These are phyloP conservation scores for Beris chalybata DNA, from an alignment of 2,888 invertebrate genomes.

Conservation along the genomic window DNA sequence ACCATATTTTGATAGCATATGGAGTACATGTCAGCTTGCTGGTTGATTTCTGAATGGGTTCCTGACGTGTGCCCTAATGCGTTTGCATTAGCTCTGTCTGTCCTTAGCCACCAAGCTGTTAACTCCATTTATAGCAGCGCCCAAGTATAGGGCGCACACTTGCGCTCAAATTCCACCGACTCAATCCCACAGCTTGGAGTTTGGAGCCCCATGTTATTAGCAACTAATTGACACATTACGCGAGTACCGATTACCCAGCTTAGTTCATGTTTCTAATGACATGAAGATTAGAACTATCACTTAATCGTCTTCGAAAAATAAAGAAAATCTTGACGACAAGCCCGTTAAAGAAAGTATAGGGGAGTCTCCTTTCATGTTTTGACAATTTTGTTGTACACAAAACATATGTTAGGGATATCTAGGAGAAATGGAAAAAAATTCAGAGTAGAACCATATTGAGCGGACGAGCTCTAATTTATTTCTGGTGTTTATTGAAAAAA, in stretches of 20 bases:
- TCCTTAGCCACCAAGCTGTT: no score
- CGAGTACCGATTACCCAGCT: slow-evolving; percentile 14
- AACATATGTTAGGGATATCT: slow-evolving; percentile 7
- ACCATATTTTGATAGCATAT: slow-evolving; percentile 26
- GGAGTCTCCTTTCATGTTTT: slow-evolving; percentile 17
- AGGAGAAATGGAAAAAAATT: not conserved
- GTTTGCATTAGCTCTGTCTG: no score
- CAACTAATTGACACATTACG: slow-evolving; percentile 28
- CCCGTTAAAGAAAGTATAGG: not conserved
- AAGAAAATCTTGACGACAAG: not conserved
- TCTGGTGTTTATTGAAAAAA: not conserved
- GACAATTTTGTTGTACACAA: slow-evolving; percentile 12
- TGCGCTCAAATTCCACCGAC: no score
- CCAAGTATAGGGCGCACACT: no score
- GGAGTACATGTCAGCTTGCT: slow-evolving; percentile 27
- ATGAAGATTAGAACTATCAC: slow-evolving; percentile 25
- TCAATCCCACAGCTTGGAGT: no score
- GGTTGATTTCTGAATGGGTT: slow-evolving; percentile 14
- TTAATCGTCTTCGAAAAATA: not conserved
- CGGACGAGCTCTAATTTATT: not conserved
- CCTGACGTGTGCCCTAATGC: no score
- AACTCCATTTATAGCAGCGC: no score
- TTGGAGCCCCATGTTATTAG: slow-evolving; percentile 15
- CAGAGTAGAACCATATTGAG: not conserved
- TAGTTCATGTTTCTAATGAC: slow-evolving; percentile 19